Evolutionary conservation across 2,113 vertebrate species (phyloP), one percentile per base, ranked within the genome.

Genomic region (Cynopterus brachyotis): DNA sequence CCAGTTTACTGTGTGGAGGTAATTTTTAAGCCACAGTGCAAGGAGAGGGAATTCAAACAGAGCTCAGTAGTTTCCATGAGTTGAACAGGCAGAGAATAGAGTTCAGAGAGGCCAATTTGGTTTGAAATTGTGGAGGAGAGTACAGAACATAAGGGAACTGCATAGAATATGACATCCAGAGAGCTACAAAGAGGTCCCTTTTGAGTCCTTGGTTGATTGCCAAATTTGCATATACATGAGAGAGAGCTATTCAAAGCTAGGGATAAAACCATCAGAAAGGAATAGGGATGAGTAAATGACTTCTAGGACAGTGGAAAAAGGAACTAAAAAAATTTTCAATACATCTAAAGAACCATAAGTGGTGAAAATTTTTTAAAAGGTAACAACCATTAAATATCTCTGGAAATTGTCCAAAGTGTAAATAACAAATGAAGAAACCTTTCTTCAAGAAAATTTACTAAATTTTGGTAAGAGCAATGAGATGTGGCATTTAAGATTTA

Each of bases 241-340:
- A 92, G 26, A 26, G 26, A 89, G n/a, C n/a, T 84, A 84, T n/a
- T 66, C 17, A 64, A 69, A 70, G 22, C 35, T 94, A 8, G 35
- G 37, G 13, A n/a, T 92, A 76, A 91, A 91, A 85, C 26, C 16
- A 19, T 57, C 28, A 87, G 35, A 91, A 96, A 96, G 70, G 2
- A 89, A 55, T 22, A 64, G 9, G 1, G n/a, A 13, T 28, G 6
- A 2, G 53, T 16, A 26, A 86, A 96, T 92, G 53, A 81, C 37
- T 66, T 93, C 17, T 45, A 92, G 30, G 86, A 79, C 15, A 57
- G 24, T 40, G 47, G 1, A 26, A 82, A 59, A 28, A 47, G 64
- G 37, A 70, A 7, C 22, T 50, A 15, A 9, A 47, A 20, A 47
- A 55, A 92, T 47, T 91, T 32, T 79, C 35, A 89, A 83, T 40